Conservation (phyloP, 2,888 invertebrate genomes). For the Sarcophaga caerulescens region DNA sequence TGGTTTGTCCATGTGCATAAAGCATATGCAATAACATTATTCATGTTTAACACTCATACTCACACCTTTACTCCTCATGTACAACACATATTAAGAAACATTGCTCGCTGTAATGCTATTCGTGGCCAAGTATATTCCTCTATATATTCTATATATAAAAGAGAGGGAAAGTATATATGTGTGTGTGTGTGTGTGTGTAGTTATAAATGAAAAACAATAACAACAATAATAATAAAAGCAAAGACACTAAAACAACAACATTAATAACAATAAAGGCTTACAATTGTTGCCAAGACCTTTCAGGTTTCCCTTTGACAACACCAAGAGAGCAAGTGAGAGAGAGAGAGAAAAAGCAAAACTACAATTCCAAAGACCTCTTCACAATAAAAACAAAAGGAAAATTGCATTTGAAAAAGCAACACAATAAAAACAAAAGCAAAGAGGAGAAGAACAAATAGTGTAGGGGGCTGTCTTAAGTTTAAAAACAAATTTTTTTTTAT, state of each 20-base stretch:
- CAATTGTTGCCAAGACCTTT: not conserved
- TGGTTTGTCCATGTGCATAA: not conserved
- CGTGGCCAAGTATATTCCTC: slow-evolving; percentile 45
- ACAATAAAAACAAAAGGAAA: slow-evolving; percentile 18
- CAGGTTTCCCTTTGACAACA: slow-evolving; percentile 51
- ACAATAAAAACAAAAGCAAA: not conserved
- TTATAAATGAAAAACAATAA: slow-evolving; percentile 18
- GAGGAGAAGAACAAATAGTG: not conserved
- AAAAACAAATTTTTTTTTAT: slow-evolving; percentile 18
- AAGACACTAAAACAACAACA: slow-evolving; percentile 22
- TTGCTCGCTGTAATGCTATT: slow-evolving; percentile 55
- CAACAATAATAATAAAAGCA: slow-evolving; percentile 42
- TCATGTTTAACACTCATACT: slow-evolving; percentile 40
- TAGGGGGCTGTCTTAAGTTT: slow-evolving; percentile 53
- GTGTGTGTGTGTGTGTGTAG: slow-evolving; percentile 4
- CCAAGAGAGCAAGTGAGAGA: slow-evolving; percentile 57
- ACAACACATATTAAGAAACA: not conserved
- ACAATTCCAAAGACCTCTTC: not conserved
- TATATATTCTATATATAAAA: slow-evolving; percentile 29
- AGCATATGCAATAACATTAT: slow-evolving; percentile 55
- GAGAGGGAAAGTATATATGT: not conserved
- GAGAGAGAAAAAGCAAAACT: slow-evolving; percentile 44
- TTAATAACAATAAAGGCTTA: not conserved
- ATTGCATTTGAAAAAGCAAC: slow-evolving; percentile 34
- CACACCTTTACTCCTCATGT: slow-evolving; percentile 23